Evolutionary conservation across 2,113 vertebrate genomes (phyloP).

Genomic region (Uria lomvia): DNA sequence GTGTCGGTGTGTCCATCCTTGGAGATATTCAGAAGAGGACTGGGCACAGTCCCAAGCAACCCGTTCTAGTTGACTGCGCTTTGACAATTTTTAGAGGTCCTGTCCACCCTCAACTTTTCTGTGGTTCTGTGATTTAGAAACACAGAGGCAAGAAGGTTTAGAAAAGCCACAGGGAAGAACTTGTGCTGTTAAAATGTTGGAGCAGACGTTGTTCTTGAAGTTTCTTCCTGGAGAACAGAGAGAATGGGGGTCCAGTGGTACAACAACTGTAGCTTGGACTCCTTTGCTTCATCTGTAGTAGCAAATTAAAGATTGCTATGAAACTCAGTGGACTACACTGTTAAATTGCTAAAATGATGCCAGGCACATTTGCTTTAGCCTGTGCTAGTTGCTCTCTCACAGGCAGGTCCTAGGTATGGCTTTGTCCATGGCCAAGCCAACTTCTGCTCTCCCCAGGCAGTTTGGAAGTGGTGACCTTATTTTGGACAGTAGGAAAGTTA

Average conservation of each 20-base stretch:
- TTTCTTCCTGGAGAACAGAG: background rate
- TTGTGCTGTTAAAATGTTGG: background rate
- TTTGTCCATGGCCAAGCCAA: background rate
- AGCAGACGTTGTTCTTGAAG: background rate
- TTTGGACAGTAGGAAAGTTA: background rate
- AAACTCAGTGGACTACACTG: background rate
- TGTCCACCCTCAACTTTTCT: background rate
- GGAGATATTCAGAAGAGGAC: background rate
- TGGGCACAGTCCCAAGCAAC: rapidly evolving
- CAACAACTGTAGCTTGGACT: background rate
- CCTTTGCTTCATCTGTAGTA: background rate
- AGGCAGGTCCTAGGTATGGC: background rate
- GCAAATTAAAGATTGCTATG: background rate
- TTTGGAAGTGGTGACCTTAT: background rate
- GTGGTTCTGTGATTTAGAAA: background rate
- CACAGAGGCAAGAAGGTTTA: background rate
- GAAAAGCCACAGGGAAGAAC: background rate
- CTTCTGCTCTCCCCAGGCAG: background rate
- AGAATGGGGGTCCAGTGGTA: background rate
- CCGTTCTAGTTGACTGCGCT: background rate
- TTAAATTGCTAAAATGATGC: background rate
- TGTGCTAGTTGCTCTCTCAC: background rate
- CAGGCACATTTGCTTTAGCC: background rate
- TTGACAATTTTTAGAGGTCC: background rate
- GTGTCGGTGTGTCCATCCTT: background rate